phyloP scores from a whole-genome alignment of 1,140 invertebrate genomes.

The Sinella curviseta region DNA sequence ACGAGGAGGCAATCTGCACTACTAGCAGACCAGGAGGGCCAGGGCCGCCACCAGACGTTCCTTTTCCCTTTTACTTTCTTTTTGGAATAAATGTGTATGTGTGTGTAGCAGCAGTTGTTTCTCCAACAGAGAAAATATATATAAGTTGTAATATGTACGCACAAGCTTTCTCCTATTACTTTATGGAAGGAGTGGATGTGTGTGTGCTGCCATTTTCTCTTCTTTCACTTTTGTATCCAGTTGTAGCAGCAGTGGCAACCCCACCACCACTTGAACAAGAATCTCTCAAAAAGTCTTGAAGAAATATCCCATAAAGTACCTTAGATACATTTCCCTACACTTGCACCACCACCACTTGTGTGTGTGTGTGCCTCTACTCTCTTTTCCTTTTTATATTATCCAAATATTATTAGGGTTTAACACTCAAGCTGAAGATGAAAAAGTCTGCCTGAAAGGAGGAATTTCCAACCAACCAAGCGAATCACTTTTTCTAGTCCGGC shows the following conservation, averaged over 20 bases:
- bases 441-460: not conserved
- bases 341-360: not conserved
- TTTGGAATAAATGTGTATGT: not conserved
- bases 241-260: no score
- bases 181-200: no score
- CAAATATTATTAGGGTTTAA: conserved; percentile 26
- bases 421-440: conserved; percentile 4
- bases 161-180: no score
- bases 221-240: not conserved
- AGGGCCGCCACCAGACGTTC: not conserved
- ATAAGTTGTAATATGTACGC: not conserved
- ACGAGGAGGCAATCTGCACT: not conserved
- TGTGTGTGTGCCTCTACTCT: not conserved
- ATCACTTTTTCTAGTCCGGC: not conserved
- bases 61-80: not conserved
- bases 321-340: conserved; percentile 8
- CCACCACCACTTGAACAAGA: not conserved
- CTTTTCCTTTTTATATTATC: conserved; percentile 14
- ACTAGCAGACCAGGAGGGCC: not conserved
- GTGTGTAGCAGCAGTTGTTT: not conserved
- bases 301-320: conserved; percentile 22
- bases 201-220: no score
- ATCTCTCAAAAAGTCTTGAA: conserved; percentile 7
- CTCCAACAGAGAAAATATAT: not conserved
- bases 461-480: not conserved